Base-by-base conservation (phyloP, 2,797 vertebrate genomes). In the Micrastur ruficollis region DNA sequence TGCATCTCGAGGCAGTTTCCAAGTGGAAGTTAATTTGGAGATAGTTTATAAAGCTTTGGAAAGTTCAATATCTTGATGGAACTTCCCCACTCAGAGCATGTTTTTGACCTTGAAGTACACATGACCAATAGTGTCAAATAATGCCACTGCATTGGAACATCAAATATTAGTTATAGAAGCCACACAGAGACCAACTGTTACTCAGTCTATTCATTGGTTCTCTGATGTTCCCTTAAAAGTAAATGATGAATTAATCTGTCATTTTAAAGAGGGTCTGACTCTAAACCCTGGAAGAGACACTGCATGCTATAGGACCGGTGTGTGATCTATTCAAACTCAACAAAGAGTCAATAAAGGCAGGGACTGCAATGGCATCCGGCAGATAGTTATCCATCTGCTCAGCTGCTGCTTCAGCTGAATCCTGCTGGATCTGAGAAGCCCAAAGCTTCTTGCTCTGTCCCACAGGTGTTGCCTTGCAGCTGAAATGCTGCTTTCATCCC, bases 251-350 rank as follows among this genome's bases (percentile, higher is more conserved):
- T 81, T 50, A 59, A 56, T 25, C 49, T 61, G 10, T 8, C 17
- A n/a, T 62, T 80, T 93, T 42, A 70, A n/a, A 56, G 32, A 19
- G 7, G 8, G 4, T 31, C 5, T 85, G 25, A 17, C 16, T 62
- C 29, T 23, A 27, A 80, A 38, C 21, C 21, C 27, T 70, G 31
- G 7, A 74, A 63, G 47, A 73, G 34, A 55, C 21, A 46, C 9
- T n/a, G 11, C 3, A 4, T 47, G 40, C 31, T 55, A 6, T 14
- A 21, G 47, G 62, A 21, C 25, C 4, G 4, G 15, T 2, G 1
- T 36, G 14, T 73, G 32, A 66, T 42, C 49, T 81, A 15, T 42
- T 11, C 11, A 62, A 62, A 70, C 56, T 63, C 61, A 55, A 14
- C 2, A 3, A 73, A 83, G 21, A 66, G 14, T 4, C 12, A 32